Evolutionary conservation across 2,888 invertebrate species (phyloP).

Genomic region (Neuroscelio doddi): DNA sequence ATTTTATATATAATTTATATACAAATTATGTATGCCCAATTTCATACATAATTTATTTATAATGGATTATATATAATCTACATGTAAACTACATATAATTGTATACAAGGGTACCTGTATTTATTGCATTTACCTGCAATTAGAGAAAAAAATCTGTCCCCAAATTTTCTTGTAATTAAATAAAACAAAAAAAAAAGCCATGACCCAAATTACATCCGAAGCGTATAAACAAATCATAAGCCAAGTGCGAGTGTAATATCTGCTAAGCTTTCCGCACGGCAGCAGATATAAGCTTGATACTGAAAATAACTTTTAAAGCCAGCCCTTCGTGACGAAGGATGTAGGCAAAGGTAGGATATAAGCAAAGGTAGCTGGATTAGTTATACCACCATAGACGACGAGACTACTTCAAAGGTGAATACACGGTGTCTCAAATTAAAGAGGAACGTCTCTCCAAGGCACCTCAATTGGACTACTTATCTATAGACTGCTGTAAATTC

Average conservation of each 20-base stretch:
- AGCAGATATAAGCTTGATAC: slow-evolving; percentile 33
- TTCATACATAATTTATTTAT: too few species aligned
- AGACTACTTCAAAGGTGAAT: slow-evolving; percentile 65
- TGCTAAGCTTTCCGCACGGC: slow-evolving; percentile 37
- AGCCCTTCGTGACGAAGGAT: slow-evolving; percentile 41
- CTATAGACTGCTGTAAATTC: slow-evolving; percentile 19
- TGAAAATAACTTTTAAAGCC: slow-evolving; percentile 46
- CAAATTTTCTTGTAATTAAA: too few species aligned
- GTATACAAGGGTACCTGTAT: too few species aligned
- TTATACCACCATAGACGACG: slow-evolving; percentile 58
- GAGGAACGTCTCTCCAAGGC: slow-evolving; percentile 55
- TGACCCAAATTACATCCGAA: slow-evolving; percentile 10
- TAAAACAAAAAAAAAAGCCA: background rate
- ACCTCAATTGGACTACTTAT: slow-evolving; percentile 32
- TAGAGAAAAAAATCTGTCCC: too few species aligned
- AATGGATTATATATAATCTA: too few species aligned
- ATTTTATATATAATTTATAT: too few species aligned
- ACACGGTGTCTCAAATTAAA: slow-evolving; percentile 62
- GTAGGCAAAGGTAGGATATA: slow-evolving; percentile 49
- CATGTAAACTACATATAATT: too few species aligned
- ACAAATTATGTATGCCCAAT: too few species aligned
- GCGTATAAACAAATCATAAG: slow-evolving; percentile 32
- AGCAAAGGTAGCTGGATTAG: slow-evolving; percentile 62
- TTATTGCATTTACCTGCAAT: too few species aligned
- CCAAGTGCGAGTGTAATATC: slow-evolving; percentile 33